Base-by-base conservation (phyloP, 2,797 vertebrate species). In the Acomys russatus region DNA sequence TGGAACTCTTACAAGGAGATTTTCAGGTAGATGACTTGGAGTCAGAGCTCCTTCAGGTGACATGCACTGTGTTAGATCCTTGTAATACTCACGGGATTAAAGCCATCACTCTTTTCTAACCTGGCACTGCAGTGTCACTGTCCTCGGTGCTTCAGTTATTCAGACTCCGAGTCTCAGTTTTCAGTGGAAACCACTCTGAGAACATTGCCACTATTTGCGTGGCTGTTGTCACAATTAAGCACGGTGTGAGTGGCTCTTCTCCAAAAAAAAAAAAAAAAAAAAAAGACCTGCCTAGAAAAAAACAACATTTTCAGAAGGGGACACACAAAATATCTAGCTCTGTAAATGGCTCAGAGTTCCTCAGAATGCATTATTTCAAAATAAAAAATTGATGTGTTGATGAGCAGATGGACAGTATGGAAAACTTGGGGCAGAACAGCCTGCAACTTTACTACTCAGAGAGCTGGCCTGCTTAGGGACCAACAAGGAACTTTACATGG, bases 281-380 rank as follows among this genome's bases (percentile, higher is more conserved):
- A 82, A 88, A 66, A 66, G 44, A 30, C n/a, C 23, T 89, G 79
- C 44, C 64, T 33, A 2, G 74, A 66, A 68, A 25, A 25, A 44
- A 44, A 44, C 44, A 25, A 83, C 3, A 73, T 28, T 84, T 92
- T 23, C 61, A 88, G 44, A 83, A 92, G 51, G 59, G 95, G 79
- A 82, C 64, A 71, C 49, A 78, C 7, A 30, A 91, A 83, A 49
- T 25, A 85, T 1, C 30, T 88, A 73, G 28, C 11, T 77, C 18
- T 74, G 33, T 79, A 23, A 91, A 35, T 15, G 25, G 23, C 15
- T 44, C 84, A 59, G 79, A 78, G 68, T 64, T 80, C 22, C 35
- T 91, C 59, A 64, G 71, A 94, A 61, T 30, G 30, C 28, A 14
- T 93, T 93, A 49, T 51, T 33, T 84, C 33, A 70, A 91, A 94